Evolutionary conservation across 2,113 vertebrate species (phyloP).

Genomic region (Oreotrochilus melanogaster): DNA sequence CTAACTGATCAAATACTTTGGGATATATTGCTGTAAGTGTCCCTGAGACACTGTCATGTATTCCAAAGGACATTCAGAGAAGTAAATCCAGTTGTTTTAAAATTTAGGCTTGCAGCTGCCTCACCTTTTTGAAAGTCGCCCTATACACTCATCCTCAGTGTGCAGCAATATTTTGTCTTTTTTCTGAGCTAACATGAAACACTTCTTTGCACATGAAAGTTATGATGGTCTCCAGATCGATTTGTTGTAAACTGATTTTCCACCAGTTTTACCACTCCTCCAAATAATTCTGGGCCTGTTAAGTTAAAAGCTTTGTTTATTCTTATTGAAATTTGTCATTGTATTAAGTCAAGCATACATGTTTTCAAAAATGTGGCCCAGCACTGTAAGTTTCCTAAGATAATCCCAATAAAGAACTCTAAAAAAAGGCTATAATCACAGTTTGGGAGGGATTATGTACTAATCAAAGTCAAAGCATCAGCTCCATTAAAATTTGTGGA

Average conservation of each 20-base stretch:
- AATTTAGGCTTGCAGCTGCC: neutral
- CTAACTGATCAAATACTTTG: neutral
- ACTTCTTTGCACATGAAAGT: neutral
- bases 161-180: neutral
- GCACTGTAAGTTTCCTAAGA: neutral
- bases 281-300: neutral
- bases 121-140: neutral
- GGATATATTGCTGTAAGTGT: neutral
- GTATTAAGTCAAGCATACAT: neutral
- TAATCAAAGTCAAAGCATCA: neutral
- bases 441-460: neutral
- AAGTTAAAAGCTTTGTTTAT: neutral
- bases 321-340: neutral
- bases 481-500: neutral
- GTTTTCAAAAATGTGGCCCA: neutral
- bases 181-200: neutral
- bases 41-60: neutral
- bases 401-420: neutral
- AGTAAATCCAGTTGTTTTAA: neutral
- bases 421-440: neutral
- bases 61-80: neutral
- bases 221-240: neutral
- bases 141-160: neutral
- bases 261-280: neutral
- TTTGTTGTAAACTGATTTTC: neutral